phyloP scores from a whole-genome alignment of 2,113 vertebrate genomes.

The Suricata suricatta region DNA sequence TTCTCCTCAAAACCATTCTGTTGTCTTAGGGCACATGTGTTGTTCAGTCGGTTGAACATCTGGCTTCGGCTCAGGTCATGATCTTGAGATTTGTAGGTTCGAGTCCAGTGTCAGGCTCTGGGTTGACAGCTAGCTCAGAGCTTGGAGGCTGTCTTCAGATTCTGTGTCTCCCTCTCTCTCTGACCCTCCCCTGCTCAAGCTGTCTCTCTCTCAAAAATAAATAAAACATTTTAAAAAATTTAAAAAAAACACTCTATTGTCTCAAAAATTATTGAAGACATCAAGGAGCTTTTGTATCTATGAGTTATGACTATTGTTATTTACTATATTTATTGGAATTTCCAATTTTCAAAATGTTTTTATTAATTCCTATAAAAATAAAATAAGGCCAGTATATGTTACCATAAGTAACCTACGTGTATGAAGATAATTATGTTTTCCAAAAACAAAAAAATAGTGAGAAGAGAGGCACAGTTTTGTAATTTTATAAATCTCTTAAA shows the following conservation, averaged over 20 bases:
- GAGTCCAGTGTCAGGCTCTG: too few relatives aligned
- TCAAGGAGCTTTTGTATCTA: not conserved
- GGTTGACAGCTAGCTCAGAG: too few relatives aligned
- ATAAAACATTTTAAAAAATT: too few relatives aligned
- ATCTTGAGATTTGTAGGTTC: too few relatives aligned
- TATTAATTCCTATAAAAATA: conserved; percentile 9
- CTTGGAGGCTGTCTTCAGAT: too few relatives aligned
- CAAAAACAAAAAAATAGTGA: not conserved
- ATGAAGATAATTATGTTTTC: conserved; percentile 1
- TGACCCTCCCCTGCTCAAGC: too few relatives aligned
- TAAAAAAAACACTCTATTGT: not conserved
- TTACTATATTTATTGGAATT: not conserved
- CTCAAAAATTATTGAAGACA: not conserved
- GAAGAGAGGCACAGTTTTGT: not conserved
- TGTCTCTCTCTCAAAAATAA: too few relatives aligned
- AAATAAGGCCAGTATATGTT: not conserved
- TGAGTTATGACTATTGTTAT: not conserved
- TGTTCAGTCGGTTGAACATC: too few relatives aligned
- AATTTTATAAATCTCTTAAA: conserved; percentile 39
- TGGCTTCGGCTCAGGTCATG: too few relatives aligned
- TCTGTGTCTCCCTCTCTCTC: too few relatives aligned
- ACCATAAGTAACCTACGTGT: not conserved
- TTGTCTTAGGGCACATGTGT: not conserved
- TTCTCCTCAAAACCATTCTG: conserved; percentile 12
- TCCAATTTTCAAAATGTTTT: conserved; percentile 17